A percentile compares a stretch with the other conserved stretches of the same genome.
phyloP scores from a whole-genome alignment of 2,797 vertebrate species.

The Propithecus perrieri region DNA sequence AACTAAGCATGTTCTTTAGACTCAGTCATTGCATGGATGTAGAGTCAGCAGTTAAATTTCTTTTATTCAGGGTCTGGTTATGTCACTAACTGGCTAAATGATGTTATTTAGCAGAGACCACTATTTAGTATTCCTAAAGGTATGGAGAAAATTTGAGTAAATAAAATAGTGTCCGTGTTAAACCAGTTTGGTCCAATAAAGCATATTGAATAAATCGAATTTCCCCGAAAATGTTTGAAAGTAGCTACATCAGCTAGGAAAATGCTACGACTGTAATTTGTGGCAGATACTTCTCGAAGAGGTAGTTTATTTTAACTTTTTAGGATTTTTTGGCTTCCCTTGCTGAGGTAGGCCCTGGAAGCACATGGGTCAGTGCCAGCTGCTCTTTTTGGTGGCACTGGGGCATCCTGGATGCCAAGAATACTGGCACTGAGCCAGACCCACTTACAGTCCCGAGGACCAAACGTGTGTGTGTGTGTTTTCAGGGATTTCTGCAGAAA shows the following conservation, averaged over 20 bases:
- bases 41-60: conserved; percentile 29
- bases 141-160: background rate
- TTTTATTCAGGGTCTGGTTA: background rate
- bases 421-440: background rate
- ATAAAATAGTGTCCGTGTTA: background rate
- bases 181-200: background rate
- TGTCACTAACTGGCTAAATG: background rate
- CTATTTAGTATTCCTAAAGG: background rate
- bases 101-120: conserved; percentile 29
- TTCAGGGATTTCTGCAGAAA: background rate
- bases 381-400: background rate
- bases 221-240: background rate
- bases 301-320: background rate
- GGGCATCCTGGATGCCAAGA: background rate
- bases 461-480: background rate
- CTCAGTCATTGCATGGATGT: background rate
- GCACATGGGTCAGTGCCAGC: background rate
- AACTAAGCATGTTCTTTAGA: conserved; percentile 51
- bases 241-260: background rate
- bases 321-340: background rate
- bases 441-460: background rate
- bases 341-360: background rate
- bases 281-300: background rate
- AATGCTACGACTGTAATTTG: background rate
- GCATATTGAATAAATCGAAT: background rate